Conservation (phyloP, 2,888 invertebrate genomes). For the Troglohyphantes excavatus region DNA sequence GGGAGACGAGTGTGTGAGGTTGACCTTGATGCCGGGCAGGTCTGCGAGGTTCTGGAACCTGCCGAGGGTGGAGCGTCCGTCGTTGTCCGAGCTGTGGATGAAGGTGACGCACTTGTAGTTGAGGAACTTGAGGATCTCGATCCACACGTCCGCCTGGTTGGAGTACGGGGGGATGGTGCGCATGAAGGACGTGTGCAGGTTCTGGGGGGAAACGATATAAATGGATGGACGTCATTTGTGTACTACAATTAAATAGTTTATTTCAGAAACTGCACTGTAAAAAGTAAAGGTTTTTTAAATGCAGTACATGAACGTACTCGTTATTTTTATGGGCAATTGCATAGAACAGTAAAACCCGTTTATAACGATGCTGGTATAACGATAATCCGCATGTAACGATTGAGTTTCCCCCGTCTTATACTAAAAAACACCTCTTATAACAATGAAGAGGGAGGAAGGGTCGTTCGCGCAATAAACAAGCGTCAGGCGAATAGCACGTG, state of each 20-base stretch:
- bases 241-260: neutral
- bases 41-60: conserved; percentile 97
- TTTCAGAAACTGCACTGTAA: neutral
- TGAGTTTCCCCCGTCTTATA: too few relatives aligned
- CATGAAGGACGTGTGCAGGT: conserved; percentile 98
- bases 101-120: conserved; percentile 87
- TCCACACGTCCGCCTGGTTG: conserved; percentile 99
- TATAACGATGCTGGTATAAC: too few relatives aligned
- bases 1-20: too few relatives aligned
- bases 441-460: too few relatives aligned
- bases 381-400: too few relatives aligned
- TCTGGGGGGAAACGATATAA: conserved; percentile 85
- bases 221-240: neutral
- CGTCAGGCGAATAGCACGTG: too few relatives aligned
- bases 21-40: conserved; percentile 96
- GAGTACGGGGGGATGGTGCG: conserved; percentile 98
- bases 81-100: conserved; percentile 97
- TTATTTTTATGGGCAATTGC: too few relatives aligned
- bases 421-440: too few relatives aligned
- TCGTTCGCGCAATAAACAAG: too few relatives aligned
- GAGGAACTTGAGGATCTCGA: conserved; percentile 82
- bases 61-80: conserved; percentile 95
- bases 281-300: neutral
- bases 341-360: too few relatives aligned
- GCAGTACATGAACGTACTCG: too few relatives aligned